phyloP scores from a whole-genome alignment of 2,113 vertebrate genomes.

The Chamaea fasciata region DNA sequence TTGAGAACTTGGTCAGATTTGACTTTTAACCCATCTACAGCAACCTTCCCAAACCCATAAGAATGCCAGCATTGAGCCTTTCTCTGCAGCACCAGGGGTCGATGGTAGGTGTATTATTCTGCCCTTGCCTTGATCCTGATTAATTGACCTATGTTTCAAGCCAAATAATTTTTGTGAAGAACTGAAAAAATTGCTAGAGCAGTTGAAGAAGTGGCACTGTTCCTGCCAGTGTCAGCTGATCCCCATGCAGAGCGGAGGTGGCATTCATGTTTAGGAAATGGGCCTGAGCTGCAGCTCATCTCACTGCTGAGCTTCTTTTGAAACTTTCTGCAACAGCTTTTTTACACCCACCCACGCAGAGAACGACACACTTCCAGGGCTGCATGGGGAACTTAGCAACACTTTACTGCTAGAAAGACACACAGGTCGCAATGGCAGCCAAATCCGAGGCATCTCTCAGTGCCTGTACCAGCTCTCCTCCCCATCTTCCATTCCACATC shows the following conservation, averaged over 20 bases:
- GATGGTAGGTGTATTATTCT: not conserved
- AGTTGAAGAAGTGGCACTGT: not conserved
- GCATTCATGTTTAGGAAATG: not conserved
- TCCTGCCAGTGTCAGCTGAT: not conserved
- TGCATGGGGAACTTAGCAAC: slow-evolving; percentile 13
- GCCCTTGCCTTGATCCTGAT: not conserved
- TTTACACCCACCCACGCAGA: not conserved
- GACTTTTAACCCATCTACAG: not conserved
- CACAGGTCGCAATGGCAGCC: not conserved
- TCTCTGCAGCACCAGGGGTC: not conserved
- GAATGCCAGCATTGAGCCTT: not conserved
- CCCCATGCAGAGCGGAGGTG: not conserved
- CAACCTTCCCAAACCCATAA: not conserved
- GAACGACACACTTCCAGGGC: not conserved
- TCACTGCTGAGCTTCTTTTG: not conserved
- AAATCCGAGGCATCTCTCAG: accelerated
- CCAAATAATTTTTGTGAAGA: not conserved
- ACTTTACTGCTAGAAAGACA: not conserved
- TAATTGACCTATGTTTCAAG: not conserved
- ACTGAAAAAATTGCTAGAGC: not conserved
- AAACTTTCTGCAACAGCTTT: slow-evolving; percentile 36
- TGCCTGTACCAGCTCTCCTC: not conserved
- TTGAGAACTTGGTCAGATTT: not conserved
- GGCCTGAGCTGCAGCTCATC: not conserved
- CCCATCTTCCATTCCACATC: not conserved